These are phyloP conservation scores for Epinephelus awoara DNA, from an alignment of 2,797 vertebrate genomes.

Conservation along the genomic window DNA sequence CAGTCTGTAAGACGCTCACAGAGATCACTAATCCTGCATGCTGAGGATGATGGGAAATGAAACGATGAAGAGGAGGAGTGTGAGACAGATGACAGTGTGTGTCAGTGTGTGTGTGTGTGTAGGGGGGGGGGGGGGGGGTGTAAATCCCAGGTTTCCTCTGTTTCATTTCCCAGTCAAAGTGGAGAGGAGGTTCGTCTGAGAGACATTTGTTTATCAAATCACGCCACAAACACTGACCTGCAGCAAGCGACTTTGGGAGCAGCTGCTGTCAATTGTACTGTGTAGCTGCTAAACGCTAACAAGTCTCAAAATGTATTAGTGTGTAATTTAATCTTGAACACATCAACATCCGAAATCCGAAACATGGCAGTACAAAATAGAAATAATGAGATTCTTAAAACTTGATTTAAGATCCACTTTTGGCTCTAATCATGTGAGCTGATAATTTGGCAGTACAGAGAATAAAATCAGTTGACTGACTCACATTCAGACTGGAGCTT, in stretches of 20 bases:
- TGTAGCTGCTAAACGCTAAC: neutral
- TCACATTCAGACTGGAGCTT: no score
- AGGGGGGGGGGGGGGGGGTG: no score
- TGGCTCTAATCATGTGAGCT: no score
- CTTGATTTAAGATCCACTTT: no score
- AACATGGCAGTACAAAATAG: neutral
- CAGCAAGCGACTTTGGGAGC: slow-evolving; percentile 31
- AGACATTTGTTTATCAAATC: slow-evolving; percentile 74
- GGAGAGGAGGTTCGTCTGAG: neutral
- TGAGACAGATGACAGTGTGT: no score
- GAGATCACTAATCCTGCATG: slow-evolving; percentile 54
- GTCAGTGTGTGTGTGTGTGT: no score
- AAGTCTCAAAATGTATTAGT: no score
- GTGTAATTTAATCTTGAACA: neutral
- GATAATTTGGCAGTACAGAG: no score
- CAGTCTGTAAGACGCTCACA: slow-evolving; percentile 26
- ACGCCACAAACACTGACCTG: neutral
- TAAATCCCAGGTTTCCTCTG: slow-evolving; percentile 5
- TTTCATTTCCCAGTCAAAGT: slow-evolving; percentile 76
- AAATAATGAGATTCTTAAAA: neutral
- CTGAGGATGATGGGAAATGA: slow-evolving; percentile 43
- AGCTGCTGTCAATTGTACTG: neutral
- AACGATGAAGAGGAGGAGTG: neutral
- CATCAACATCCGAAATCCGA: neutral
- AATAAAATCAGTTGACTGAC: no score